phyloP scores from a whole-genome alignment of 1,140 invertebrate species.

The Leptinotarsa undecemlineata region DNA sequence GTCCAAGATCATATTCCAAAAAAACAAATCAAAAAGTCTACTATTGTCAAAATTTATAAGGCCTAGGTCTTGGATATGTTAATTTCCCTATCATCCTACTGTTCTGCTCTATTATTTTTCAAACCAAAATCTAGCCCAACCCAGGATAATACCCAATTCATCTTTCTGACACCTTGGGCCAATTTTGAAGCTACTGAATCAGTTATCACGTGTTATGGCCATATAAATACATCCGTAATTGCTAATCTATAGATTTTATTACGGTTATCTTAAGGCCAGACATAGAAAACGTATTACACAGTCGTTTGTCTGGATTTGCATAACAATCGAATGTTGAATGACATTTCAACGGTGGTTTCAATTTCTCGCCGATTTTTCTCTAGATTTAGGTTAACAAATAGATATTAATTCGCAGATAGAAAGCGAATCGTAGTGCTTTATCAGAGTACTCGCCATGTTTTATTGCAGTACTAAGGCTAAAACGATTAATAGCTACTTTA shows the following conservation, averaged over 20 bases:
- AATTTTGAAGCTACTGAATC: no score
- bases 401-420: constrained; percentile 6
- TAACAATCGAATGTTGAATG: neutral
- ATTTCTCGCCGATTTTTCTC: neutral
- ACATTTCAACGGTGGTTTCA: neutral
- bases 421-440: neutral
- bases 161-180: no score
- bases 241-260: neutral
- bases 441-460: neutral
- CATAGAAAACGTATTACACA: constrained; percentile 3
- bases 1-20: no score
- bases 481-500: neutral
- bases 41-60: no score
- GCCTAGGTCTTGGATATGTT: no score
- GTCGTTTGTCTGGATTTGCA: neutral
- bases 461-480: neutral
- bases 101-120: no score
- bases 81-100: no score
- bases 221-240: neutral
- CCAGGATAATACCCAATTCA: no score
- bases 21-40: no score
- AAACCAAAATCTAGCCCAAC: no score
- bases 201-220: no score
- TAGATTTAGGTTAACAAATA: neutral
- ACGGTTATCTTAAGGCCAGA: neutral